phyloP scores from a whole-genome alignment of 2,888 invertebrate genomes.

The Synergus laeviventris region DNA sequence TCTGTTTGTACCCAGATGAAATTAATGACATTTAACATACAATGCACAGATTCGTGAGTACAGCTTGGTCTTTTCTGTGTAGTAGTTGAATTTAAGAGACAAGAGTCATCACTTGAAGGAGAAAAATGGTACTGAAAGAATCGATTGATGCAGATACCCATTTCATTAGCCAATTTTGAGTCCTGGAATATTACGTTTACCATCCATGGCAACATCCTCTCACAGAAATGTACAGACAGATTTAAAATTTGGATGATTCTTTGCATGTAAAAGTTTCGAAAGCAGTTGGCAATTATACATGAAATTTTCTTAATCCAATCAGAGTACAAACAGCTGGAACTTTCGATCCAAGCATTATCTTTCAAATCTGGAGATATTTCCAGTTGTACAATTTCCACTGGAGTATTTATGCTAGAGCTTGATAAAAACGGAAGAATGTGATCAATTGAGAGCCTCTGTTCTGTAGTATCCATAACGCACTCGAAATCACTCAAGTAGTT shows the following conservation, averaged over 20 bases:
- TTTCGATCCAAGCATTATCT: slow-evolving; percentile 72
- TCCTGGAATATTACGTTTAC: slow-evolving; percentile 78
- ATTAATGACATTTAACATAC: slow-evolving; percentile 84
- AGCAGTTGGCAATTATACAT: slow-evolving; percentile 77
- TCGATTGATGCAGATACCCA: slow-evolving; percentile 77
- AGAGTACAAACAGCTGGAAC: slow-evolving; percentile 72
- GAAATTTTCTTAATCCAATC: slow-evolving; percentile 80
- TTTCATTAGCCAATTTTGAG: slow-evolving; percentile 68
- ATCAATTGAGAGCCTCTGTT: slow-evolving; percentile 49
- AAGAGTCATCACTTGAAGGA: slow-evolving; percentile 6
- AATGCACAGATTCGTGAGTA: slow-evolving; percentile 80
- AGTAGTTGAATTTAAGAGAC: neutral
- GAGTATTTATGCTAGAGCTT: slow-evolving; percentile 11
- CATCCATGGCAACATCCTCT: slow-evolving; percentile 81
- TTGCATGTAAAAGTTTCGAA: slow-evolving; percentile 77
- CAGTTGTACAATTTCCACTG: slow-evolving; percentile 69
- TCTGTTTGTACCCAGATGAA: slow-evolving; percentile 74
- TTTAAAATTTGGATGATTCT: slow-evolving; percentile 80
- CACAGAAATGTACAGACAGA: slow-evolving; percentile 81
- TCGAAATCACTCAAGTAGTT: slow-evolving; percentile 38
- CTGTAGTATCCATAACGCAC: slow-evolving; percentile 9
- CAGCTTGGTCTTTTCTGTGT: slow-evolving; percentile 38
- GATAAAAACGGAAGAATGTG: slow-evolving; percentile 66
- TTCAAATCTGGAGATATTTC: slow-evolving; percentile 59
- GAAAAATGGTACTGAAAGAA: slow-evolving; percentile 80